A percentile compares a stretch with the other conserved stretches of the same genome.
Evolutionary conservation across 2,888 invertebrate genomes (phyloP).

Genomic region (Busseola fusca): DNA sequence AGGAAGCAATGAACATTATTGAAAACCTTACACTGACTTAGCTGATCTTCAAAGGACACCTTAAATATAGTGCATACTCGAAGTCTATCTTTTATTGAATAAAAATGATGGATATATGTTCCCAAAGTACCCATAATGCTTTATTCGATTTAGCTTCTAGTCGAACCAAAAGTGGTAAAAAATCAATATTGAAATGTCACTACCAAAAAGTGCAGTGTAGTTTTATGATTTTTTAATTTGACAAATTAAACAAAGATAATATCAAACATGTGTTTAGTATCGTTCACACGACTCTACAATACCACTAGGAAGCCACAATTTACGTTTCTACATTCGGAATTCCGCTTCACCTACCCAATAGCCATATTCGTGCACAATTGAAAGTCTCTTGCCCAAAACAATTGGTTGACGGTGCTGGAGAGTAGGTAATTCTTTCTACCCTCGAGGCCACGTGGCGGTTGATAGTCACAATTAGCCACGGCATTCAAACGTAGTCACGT

Average conservation of each 20-base stretch:
- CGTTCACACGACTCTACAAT: not conserved
- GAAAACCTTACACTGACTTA: not conserved
- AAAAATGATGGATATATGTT: constrained; percentile 19
- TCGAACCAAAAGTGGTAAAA: not conserved
- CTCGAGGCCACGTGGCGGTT: constrained; percentile 78
- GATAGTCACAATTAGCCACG: constrained; percentile 82
- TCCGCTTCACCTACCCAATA: constrained; percentile 6
- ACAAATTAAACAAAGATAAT: not conserved
- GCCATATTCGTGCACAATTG: constrained; percentile 26
- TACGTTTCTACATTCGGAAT: not conserved
- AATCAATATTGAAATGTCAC: not conserved
- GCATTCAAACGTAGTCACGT: constrained; percentile 74
- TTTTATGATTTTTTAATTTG: not conserved
- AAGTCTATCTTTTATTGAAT: constrained; percentile 11
- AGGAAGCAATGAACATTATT: too few species aligned
- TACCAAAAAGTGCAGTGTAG: too few species aligned
- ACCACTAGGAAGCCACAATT: not conserved
- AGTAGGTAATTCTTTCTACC: constrained; percentile 51
- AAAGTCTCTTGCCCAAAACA: constrained; percentile 51
- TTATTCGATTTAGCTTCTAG: not conserved
- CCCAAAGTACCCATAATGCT: not conserved
- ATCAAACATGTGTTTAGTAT: not conserved
- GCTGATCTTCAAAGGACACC: not conserved
- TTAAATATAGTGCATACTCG: constrained; percentile 3
- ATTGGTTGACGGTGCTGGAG: constrained; percentile 35